A percentile compares a stretch with the other conserved stretches of the same genome.
Evolutionary conservation across 2,797 vertebrate species (phyloP).

Genomic region (Cuculus canorus): DNA sequence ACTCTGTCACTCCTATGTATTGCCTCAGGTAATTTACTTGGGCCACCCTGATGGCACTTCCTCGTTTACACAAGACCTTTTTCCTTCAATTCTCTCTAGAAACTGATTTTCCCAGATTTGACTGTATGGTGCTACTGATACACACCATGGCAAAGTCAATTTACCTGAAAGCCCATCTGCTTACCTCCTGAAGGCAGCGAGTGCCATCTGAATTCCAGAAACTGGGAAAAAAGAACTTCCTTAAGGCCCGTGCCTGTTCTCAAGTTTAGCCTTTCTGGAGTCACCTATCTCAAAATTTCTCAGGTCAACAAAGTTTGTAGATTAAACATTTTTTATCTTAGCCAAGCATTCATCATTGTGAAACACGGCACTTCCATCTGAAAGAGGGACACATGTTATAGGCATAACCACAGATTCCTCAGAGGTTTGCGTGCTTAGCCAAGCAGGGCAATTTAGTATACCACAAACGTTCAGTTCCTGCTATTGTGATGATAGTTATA

Average conservation of each 20-base stretch:
- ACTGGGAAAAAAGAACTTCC: neutral
- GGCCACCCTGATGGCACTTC: neutral
- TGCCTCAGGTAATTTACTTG: neutral
- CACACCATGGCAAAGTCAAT: fast-evolving
- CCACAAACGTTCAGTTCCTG: neutral
- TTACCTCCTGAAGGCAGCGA: neutral
- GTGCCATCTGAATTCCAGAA: neutral
- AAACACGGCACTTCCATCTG: neutral
- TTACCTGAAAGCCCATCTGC: neutral
- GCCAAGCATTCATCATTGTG: neutral
- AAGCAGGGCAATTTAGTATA: neutral
- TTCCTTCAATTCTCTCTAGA: neutral
- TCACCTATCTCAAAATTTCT: neutral
- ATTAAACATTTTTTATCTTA: neutral
- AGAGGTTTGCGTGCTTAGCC: neutral
- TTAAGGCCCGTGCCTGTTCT: neutral
- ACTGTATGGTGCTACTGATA: neutral
- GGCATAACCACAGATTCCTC: neutral
- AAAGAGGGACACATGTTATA: neutral
- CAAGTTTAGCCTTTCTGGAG: neutral
- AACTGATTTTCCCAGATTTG: neutral
- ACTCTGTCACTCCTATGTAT: neutral
- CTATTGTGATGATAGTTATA: neutral
- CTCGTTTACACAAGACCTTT: neutral
- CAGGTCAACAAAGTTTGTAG: neutral